Conservation (phyloP, 2,888 invertebrate species). For the Carabus problematicus region DNA sequence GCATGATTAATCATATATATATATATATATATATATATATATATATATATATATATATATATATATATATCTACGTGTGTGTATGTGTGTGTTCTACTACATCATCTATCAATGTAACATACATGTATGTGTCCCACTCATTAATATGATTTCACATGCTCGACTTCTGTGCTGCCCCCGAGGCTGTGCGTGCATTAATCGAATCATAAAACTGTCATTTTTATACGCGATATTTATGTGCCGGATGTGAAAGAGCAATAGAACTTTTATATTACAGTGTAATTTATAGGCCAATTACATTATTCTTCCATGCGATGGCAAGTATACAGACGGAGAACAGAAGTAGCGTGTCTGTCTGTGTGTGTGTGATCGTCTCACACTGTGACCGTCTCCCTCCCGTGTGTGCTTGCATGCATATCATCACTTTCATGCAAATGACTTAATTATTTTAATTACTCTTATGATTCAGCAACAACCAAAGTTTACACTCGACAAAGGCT, state of each 20-base stretch:
- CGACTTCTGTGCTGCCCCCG: conserved; percentile 22
- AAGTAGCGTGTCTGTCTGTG: too few species aligned
- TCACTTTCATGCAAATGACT: conserved; percentile 42
- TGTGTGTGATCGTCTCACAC: too few species aligned
- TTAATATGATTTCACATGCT: conserved; percentile 39
- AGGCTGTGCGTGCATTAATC: conserved; percentile 40
- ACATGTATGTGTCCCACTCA: conserved; percentile 14
- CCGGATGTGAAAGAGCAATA: conserved; percentile 43
- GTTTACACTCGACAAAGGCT: background rate
- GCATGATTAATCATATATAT: too few species aligned
- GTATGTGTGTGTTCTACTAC: too few species aligned
- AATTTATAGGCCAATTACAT: conserved; percentile 43
- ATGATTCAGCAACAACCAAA: conserved; percentile 32
- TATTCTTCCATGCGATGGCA: conserved; percentile 37
- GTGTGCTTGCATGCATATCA: conserved; percentile 38
- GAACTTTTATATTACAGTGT: conserved; percentile 42
- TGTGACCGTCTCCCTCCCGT: too few species aligned
- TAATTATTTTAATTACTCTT: conserved; percentile 42
- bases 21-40: too few species aligned
- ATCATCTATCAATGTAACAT: too few species aligned
- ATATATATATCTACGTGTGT: too few species aligned
- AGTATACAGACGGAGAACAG: conserved; percentile 10
- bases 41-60: too few species aligned
- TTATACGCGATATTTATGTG: conserved; percentile 42
- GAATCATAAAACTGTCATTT: conserved; percentile 43